These are phyloP conservation scores for Nymphalis urticae DNA, from an alignment of 2,888 invertebrate species.

Conservation along the genomic window DNA sequence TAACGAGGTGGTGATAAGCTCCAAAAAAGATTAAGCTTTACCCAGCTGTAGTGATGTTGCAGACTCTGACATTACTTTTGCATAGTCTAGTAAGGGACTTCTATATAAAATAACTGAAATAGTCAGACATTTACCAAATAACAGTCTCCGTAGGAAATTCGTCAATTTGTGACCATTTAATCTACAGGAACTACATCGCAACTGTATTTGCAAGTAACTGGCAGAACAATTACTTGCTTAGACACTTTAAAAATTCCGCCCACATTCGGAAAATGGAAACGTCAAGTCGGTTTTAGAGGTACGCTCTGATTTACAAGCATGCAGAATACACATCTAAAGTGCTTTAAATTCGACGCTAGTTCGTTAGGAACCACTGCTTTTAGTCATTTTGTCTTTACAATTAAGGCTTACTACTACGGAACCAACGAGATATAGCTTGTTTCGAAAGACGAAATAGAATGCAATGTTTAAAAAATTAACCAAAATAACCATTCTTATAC, in stretches of 20 bases:
- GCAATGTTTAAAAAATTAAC: too few species aligned
- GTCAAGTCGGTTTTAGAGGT: conserved; percentile 46
- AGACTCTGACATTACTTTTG: too few species aligned
- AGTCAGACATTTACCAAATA: background rate
- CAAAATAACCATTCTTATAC: too few species aligned
- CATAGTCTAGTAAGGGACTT: too few species aligned
- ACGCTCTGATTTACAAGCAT: conserved; percentile 32
- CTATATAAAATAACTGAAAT: too few species aligned
- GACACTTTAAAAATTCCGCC: conserved; percentile 73
- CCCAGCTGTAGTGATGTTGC: too few species aligned
- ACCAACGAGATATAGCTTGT: too few species aligned
- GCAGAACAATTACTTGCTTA: conserved; percentile 77
- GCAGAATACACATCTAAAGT: conserved; percentile 21
- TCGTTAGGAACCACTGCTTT: conserved; percentile 21
- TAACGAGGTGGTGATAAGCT: too few species aligned
- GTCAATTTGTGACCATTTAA: conserved; percentile 4
- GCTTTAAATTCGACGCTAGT: conserved; percentile 19
- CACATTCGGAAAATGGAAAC: conserved; percentile 71
- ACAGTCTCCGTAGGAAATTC: background rate
- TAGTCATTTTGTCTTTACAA: conserved; percentile 18
- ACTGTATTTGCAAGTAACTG: conserved; percentile 58
- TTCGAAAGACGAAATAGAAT: too few species aligned
- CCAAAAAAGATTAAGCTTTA: too few species aligned
- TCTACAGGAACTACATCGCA: conserved; percentile 10
- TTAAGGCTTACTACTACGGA: background rate